Evolutionary conservation across 2,888 invertebrate genomes (phyloP).

Genomic region (Ptilodon capucinus): DNA sequence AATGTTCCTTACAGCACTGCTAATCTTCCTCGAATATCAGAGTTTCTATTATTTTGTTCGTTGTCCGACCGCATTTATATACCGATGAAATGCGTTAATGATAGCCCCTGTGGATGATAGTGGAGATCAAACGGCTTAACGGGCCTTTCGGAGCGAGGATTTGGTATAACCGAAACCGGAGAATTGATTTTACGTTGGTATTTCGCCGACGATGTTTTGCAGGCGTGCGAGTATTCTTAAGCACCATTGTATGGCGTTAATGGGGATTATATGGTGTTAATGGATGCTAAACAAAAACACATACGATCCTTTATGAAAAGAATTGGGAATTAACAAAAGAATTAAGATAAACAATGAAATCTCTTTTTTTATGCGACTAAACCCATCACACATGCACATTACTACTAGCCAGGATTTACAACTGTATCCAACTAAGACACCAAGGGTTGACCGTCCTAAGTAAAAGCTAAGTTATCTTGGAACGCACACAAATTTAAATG

Average conservation of each 20-base stretch:
- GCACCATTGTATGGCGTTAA: background rate
- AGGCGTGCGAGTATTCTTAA: background rate
- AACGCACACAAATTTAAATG: too few species aligned
- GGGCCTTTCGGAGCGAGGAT: conserved; percentile 8
- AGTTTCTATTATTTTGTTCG: conserved; percentile 21
- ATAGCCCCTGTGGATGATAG: conserved; percentile 23
- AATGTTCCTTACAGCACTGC: conserved; percentile 11
- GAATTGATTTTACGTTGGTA: conserved; percentile 11
- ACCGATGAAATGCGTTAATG: conserved; percentile 25
- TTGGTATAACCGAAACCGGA: conserved; percentile 10
- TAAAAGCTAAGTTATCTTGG: too few species aligned
- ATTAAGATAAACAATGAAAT: too few species aligned
- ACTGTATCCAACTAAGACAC: too few species aligned
- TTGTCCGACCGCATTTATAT: conserved; percentile 26
- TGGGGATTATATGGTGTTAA: background rate
- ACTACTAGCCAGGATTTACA: too few species aligned
- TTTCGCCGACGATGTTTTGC: background rate
- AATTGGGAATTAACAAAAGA: too few species aligned
- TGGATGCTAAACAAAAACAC: background rate
- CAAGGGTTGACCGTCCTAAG: too few species aligned
- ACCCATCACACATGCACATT: too few species aligned
- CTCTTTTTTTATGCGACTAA: too few species aligned
- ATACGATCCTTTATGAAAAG: too few species aligned
- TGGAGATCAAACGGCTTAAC: conserved; percentile 20
- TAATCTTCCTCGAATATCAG: conserved; percentile 9